Evolutionary conservation across 1,140 invertebrate genomes (phyloP).

Genomic region (Apis dorsata): DNA sequence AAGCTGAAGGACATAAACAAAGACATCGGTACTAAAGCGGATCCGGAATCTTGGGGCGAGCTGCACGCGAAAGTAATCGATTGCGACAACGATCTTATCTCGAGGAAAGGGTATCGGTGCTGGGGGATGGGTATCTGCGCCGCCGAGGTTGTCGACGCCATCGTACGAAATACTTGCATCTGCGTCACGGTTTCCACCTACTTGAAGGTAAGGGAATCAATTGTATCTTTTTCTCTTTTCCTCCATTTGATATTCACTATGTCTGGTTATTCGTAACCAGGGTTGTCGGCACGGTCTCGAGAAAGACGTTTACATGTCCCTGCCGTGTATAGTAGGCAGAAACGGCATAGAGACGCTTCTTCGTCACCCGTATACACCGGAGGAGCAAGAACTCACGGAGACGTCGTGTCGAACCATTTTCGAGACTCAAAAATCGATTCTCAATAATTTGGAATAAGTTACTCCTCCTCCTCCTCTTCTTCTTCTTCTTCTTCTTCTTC

Average conservation of each 20-base stretch:
- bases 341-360: conserved; percentile 82
- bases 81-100: conserved; percentile 79
- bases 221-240: background rate
- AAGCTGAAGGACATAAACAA: conserved; percentile 81
- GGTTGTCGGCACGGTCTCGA: conserved; percentile 81
- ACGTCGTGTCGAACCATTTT: conserved; percentile 78
- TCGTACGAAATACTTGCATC: conserved; percentile 81
- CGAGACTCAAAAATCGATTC: conserved; percentile 73
- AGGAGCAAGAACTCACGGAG: conserved; percentile 80
- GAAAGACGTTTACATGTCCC: conserved; percentile 82
- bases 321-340: conserved; percentile 82
- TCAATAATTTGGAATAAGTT: conserved; percentile 57
- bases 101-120: conserved; percentile 80
- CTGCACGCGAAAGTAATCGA: conserved; percentile 82
- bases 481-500: too few relatives aligned
- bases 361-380: conserved; percentile 79
- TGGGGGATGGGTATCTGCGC: conserved; percentile 81
- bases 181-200: conserved; percentile 82
- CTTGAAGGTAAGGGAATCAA: conserved; percentile 77
- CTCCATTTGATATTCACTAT: background rate
- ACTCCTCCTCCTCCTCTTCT: too few relatives aligned
- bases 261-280: conserved; percentile 48
- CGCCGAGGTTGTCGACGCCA: conserved; percentile 79
- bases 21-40: conserved; percentile 77
- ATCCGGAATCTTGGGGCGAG: conserved; percentile 81